Conservation (phyloP, 2,797 vertebrate species). For the Tinamus major region DNA sequence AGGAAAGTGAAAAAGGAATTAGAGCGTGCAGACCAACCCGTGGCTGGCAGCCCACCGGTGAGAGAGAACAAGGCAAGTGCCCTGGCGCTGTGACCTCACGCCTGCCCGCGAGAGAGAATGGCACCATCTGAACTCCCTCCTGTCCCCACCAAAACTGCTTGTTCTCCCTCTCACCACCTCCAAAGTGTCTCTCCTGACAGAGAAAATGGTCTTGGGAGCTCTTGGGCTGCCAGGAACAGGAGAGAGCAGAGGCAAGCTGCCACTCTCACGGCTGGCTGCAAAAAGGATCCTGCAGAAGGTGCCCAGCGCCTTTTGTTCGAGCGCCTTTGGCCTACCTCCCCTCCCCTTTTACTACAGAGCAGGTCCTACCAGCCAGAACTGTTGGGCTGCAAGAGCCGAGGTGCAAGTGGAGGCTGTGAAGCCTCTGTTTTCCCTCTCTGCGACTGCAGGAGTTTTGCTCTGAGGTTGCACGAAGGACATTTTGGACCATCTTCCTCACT, state of each 20-base stretch:
- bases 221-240: not conserved
- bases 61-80: conserved; percentile 76
- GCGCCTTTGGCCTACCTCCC: not conserved
- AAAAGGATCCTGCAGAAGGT: not conserved
- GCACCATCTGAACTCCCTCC: not conserved
- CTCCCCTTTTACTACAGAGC: not conserved
- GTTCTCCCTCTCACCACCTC: not conserved
- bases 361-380: not conserved
- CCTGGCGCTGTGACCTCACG: not conserved
- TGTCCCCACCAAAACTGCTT: not conserved
- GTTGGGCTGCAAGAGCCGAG: not conserved
- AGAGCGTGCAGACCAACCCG: conserved; percentile 69
- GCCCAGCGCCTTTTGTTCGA: not conserved
- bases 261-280: not conserved
- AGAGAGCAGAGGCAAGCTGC: not conserved
- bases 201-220: not conserved
- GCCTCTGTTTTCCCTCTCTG: not conserved
- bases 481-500: not conserved
- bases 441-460: not conserved
- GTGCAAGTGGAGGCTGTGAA: not conserved
- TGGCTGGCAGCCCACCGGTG: conserved; percentile 35
- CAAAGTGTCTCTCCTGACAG: not conserved
- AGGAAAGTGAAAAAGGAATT: conserved; percentile 80
- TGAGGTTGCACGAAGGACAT: not conserved
- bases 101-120: not conserved